A percentile compares a stretch with the other conserved stretches of the same genome.
phyloP scores from a whole-genome alignment of 1,140 invertebrate genomes.

The Drosophila grimshawi region DNA sequence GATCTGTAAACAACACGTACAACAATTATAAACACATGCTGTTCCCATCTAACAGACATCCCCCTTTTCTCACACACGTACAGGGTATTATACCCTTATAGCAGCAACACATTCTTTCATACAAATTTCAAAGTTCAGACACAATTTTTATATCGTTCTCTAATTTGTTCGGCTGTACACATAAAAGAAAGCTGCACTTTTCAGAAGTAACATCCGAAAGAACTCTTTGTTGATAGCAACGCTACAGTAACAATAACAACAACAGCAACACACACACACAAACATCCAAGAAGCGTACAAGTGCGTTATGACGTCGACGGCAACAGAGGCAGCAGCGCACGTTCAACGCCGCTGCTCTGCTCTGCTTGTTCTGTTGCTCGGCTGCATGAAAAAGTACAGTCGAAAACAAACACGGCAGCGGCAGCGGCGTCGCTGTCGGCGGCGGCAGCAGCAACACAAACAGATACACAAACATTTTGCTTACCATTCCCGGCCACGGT shows the following conservation, averaged over 20 bases:
- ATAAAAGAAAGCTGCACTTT: conserved; percentile 32
- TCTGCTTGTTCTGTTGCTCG: conserved; percentile 19
- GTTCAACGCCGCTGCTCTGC: conserved; percentile 32
- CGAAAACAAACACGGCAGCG: conserved; percentile 72
- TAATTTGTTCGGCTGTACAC: conserved; percentile 9
- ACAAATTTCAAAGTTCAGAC: conserved; percentile 24
- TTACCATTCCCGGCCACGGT: conserved; percentile 96
- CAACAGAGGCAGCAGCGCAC: conserved; percentile 29
- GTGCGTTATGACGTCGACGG: conserved; percentile 62
- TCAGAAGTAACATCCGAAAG: conserved; percentile 27
- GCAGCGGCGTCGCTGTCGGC: conserved; percentile 48
- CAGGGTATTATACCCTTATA: neutral
- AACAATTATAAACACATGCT: neutral
- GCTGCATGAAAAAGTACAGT: conserved; percentile 79
- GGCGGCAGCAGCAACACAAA: conserved; percentile 1
- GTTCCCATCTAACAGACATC: too few relatives aligned
- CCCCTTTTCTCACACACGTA: neutral
- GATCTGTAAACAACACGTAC: conserved; percentile 85
- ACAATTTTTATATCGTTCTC: neutral
- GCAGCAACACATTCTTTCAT: neutral
- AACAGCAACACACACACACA: conserved; percentile 7
- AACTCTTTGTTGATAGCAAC: conserved; percentile 28
- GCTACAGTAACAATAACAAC: conserved; percentile 17
- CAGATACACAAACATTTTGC: conserved; percentile 82
- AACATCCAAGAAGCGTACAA: conserved; percentile 54